Evolutionary conservation across 2,797 vertebrate species (phyloP), one percentile per base, ranked within the genome.

Genomic region (Lutra lutra): DNA sequence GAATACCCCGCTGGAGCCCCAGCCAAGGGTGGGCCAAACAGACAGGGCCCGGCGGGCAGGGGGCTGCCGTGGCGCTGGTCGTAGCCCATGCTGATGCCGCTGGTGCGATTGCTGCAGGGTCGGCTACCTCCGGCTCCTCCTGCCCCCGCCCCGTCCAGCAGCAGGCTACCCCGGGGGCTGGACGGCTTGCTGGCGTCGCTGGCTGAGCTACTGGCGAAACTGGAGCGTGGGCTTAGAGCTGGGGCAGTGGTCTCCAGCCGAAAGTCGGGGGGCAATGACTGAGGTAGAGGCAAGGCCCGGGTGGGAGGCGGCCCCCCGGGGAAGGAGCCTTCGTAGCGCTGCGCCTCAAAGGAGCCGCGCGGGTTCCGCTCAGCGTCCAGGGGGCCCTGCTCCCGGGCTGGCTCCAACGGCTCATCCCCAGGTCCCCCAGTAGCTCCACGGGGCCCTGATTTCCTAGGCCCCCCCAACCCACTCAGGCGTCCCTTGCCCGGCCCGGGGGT

Each of bases 71-170:
- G 96, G 77, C 98, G 97, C 92, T 98, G 98, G 98, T 99, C 99
- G 4, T 99, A 99, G 93, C 99, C 99, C 96, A 99, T 98, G 97
- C 99, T 99, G 98, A 99, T 99, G 95, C 99, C 99, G 13, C 99
- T 99, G 97, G 99, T 99, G 5, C 99, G 98, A 97, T 99, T 99
- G 98, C 99, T 99, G 98, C 99, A 99, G 97, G 99, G 99, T 85
- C 99, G 99, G 97, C 99, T 99, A 14, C 97, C 97, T 35, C 95
- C 95, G 6, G 97, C 96, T 18, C 97, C 98, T 60, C 97, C 66
- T 98, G 91, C 89, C 38, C 96, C 98, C 68, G 96, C 95, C 75
- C 97, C 97, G 96, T 98, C 97, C 95, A 98, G 95, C 89, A 98
- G 97, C 89, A 98, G 91, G 93, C 97, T 98, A 87, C 93, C 97